Evolutionary conservation across 37 sponge, comb jelly and placozoan species (phyloP), one percentile per base, ranked within the genome.

Genomic region (Bolinopsis microptera): DNA sequence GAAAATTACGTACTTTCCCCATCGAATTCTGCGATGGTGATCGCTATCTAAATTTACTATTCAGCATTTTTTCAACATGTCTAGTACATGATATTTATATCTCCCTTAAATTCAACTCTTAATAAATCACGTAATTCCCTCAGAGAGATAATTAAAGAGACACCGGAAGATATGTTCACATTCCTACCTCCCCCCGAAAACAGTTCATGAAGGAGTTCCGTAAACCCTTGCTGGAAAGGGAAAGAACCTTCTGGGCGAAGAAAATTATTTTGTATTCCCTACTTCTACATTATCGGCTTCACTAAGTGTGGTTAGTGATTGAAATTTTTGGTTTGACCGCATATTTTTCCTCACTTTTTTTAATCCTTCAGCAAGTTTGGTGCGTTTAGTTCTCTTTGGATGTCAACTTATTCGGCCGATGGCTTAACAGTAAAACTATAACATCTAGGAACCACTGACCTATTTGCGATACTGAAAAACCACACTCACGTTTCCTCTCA

Each of bases 271-370:
- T 86, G 90, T 26, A 39, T 86, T 26, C 90, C 90, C 30, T 86
- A 86, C 30, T 86, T 86, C 90, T 86, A 39, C 90, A 86, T 86
- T 38, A 86, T 86, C 61, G 90, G 90, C 0, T 86, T 41, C 30
- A 39, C 90, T 3, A 41, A 86, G 35, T 23, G 61, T 16, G 80
- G 80, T 77, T 34, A 31, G 37, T 77, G 74, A 3, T 70, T 70
- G 74, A n/a, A 9, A 61, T 21, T 18, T 18, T 61, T 61, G 9
- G 68, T 61, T 61, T n/a, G n/a, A n/a, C n/a, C n/a, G n/a, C n/a
- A n/a, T n/a, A n/a, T n/a, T n/a, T n/a, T n/a, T n/a, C n/a, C n/a
- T n/a, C n/a, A n/a, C n/a, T n/a, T n/a, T n/a, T n/a, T n/a, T n/a
- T n/a, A n/a, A n/a, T n/a, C n/a, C n/a, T n/a, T n/a, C n/a, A n/a